Percentiles rank a stretch among this genome's conserved stretches.
Evolutionary conservation across 2,113 vertebrate genomes (phyloP).

Genomic region (Apteryx owenii): DNA sequence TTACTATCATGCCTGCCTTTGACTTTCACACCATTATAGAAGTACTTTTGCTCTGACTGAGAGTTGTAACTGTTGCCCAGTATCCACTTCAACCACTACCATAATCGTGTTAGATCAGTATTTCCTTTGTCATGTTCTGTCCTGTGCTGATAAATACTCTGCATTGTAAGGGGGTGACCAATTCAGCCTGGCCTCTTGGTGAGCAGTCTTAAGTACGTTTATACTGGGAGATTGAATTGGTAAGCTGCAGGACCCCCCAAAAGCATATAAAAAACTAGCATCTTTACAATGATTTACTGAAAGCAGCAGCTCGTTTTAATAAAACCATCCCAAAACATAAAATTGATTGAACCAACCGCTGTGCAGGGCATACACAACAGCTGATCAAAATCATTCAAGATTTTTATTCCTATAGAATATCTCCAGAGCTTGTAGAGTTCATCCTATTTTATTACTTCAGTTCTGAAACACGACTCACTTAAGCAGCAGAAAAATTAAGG

Average conservation of each 20-base stretch:
- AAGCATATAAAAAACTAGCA: conserved; percentile 44
- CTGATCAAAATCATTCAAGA: conserved; percentile 79
- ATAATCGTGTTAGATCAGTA: background rate
- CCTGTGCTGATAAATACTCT: background rate
- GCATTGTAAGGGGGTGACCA: background rate
- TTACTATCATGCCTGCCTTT: background rate
- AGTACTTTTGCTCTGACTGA: background rate
- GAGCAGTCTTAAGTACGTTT: background rate
- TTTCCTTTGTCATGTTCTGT: background rate
- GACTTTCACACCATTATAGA: fast-evolving
- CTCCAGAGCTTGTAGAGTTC: conserved; percentile 53
- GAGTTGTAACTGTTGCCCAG: background rate
- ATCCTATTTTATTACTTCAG: conserved; percentile 34
- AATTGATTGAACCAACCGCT: conserved; percentile 82
- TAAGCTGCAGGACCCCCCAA: conserved; percentile 13
- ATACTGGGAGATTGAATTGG: background rate
- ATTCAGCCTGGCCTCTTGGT: background rate
- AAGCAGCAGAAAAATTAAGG: conserved; percentile 5
- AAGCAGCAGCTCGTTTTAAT: conserved; percentile 82
- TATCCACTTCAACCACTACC: background rate
- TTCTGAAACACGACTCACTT: conserved; percentile 10
- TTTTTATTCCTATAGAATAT: conserved; percentile 74
- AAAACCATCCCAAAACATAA: conserved; percentile 80
- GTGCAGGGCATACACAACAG: conserved; percentile 74
- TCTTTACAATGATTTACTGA: conserved; percentile 78